Base-by-base conservation (phyloP, 2,113 vertebrate species). In the Scytalopus superciliaris region DNA sequence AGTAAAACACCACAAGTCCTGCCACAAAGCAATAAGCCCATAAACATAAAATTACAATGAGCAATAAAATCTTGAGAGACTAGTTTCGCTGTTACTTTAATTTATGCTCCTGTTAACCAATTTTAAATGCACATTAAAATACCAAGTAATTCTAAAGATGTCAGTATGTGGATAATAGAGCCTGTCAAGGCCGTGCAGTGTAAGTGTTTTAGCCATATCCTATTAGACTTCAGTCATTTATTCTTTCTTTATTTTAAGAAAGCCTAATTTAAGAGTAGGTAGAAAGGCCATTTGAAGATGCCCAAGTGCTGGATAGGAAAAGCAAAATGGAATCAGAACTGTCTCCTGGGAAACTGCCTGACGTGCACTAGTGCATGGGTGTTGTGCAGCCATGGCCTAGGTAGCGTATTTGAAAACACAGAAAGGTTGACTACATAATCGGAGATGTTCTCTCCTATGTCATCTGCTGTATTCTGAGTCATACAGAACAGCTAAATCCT, bases 91-190 rank as follows among this genome's bases (percentile, higher is more conserved):
- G 70, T 89, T 93, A 78, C 88, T 94, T 93, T 96, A 96, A 96
- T 95, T 97, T 96, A 96, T 87, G 63, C 19, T 68, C 80, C 83
- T 63, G 85, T 95, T 96, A 96, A 94, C 30, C 67, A 80, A 85
- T 94, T 96, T 96, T 73, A 96, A 95, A 91, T 69, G 93, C 73
- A 68, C 85, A 86, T 95, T 95, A 95, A 95, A 94, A 87, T 88
- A 56, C n/a, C 4, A 3, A 60, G 70, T 90, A 91, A 95, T 95
- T 95, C 59, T 91, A 35, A 93, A 69, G 50, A 93, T 91, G 94
- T 88, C 89, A 92, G 45, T 40, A 35, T 60, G n/a, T 63, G 90
- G 74, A 56, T 92, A 95, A 91, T 31, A 84, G 63, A 92, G 55
- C 56, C 44, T 55, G 63, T 66, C 87, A 76, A 80, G 72, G 82